Evolutionary conservation across 2,888 invertebrate species (phyloP), one percentile per base, ranked within the genome.

Genomic region (Caradrina clavipalpis): DNA sequence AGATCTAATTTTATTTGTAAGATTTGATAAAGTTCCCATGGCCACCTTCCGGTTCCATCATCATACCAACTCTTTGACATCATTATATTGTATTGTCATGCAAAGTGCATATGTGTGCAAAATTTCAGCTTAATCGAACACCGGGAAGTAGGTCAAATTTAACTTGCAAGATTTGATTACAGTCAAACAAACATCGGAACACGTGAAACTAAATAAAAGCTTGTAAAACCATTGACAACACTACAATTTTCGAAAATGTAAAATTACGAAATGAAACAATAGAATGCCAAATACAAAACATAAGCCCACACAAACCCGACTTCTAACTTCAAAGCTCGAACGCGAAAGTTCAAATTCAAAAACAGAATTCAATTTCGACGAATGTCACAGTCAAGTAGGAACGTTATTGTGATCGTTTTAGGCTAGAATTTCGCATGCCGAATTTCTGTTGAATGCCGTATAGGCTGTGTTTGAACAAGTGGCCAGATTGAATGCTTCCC

Each of bases 391-490:
- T 31, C 59, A 69, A 68, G 68, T 70, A 74, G 49, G 21, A 61
- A 78, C 53, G 35, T 53, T 17, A 58, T 51, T 55, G 42, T 60
- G 57, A 26, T 55, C 49, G 26, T 60, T 79, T 66, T 56, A 39
- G 69, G 76, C 60, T 56, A 26, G 56, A 57, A 79, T 75, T 75
- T 70, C 2, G 61, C 19, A 19, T 78, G 11, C 49, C 59, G 59
- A 71, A 47, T 53, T 15, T 54, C 60, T 72, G 13, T 39, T 54
- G 59, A 70, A 47, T 57, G 15, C 58, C 60, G 77, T 76, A 77
- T 64, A 13, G 50, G 47, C 54, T 69, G 22, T 80, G 71, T 82
- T 83, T 74, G 65, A 76, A 83, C 78, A 80, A 78, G 71, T 55
- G 65, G 67, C 59, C 49, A 76, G 76, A 78, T 80, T 78, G 69